Percentiles rank a stretch among this genome's conserved stretches.
Evolutionary conservation across 2,797 vertebrate species (phyloP).

Genomic region (Falco peregrinus): DNA sequence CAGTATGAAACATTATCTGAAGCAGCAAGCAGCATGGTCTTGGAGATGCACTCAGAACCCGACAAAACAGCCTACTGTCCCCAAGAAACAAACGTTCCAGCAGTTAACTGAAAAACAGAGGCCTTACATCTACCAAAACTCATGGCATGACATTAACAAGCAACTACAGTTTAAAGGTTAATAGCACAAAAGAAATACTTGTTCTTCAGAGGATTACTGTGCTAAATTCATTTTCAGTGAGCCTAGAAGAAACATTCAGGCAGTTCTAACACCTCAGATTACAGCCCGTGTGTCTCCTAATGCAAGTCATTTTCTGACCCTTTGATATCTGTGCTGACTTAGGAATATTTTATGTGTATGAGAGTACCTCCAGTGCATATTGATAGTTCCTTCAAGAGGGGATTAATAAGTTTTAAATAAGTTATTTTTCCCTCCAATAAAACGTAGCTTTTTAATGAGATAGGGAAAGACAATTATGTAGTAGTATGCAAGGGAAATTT

Average conservation of each 20-base stretch:
- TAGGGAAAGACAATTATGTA: not conserved
- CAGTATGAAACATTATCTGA: not conserved
- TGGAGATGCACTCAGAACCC: not conserved
- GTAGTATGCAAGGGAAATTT: not conserved
- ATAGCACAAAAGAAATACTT: not conserved
- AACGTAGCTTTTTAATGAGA: not conserved
- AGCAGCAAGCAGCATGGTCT: not conserved
- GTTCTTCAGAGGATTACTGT: not conserved
- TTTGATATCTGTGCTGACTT: not conserved
- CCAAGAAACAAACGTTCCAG: not conserved
- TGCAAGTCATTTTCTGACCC: not conserved
- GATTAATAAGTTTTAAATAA: not conserved
- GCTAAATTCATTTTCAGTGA: not conserved
- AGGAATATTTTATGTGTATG: not conserved
- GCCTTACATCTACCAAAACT: not conserved
- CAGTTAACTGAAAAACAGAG: not conserved
- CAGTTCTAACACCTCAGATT: not conserved
- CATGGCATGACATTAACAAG: not conserved
- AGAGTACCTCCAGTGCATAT: not conserved
- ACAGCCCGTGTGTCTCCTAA: not conserved
- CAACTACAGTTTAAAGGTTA: constrained; percentile 2
- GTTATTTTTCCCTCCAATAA: not conserved
- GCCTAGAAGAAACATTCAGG: not conserved
- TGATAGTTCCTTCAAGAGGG: not conserved
- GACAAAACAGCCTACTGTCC: not conserved